A percentile compares a stretch with the other conserved stretches of the same genome.
Conservation (phyloP, 2,888 invertebrate species). For the Epinotia brunnichana region DNA sequence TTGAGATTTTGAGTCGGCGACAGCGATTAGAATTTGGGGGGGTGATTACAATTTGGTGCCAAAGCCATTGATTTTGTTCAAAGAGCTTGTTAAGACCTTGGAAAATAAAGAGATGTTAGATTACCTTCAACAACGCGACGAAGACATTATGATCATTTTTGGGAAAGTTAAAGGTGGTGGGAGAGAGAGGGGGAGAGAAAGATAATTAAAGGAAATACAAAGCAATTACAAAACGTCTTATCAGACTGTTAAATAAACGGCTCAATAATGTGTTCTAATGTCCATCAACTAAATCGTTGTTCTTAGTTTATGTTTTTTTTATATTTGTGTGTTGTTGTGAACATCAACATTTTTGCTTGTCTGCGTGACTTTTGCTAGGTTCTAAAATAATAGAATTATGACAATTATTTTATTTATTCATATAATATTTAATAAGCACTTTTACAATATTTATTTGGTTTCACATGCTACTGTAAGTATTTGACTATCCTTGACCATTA, state of each 20-base stretch:
- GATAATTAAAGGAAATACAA: not conserved
- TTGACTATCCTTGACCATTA: not conserved
- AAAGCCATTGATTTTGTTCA: not conserved
- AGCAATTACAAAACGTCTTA: no score
- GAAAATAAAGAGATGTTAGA: not conserved
- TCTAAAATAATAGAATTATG: no score
- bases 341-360: no score
- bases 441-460: no score
- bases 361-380: no score
- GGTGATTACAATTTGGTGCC: not conserved
- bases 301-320: no score
- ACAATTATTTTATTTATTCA: no score
- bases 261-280: not conserved
- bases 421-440: no score
- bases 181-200: not conserved
- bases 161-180: not conserved
- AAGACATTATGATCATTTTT: not conserved
- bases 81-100: not conserved
- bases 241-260: not conserved
- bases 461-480: no score
- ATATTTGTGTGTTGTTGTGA: no score
- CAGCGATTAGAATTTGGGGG: not conserved
- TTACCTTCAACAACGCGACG: not conserved
- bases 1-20: not conserved
- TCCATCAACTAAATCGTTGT: no score